Conservation (phyloP, 2,888 invertebrate genomes). For the Calliopum simillimum region DNA sequence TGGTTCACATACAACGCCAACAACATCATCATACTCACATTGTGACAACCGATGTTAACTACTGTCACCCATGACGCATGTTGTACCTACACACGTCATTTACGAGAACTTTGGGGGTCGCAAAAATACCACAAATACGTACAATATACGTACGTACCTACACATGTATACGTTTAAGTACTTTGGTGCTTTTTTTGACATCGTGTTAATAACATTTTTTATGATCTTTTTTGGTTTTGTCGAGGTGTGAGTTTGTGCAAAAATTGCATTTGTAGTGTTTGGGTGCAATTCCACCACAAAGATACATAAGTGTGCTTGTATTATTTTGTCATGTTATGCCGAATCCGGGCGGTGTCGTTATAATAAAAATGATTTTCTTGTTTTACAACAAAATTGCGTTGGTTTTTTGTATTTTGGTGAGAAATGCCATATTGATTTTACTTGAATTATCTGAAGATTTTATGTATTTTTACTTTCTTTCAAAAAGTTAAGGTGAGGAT, state of each 20-base stretch:
- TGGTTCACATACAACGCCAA: too few relatives aligned
- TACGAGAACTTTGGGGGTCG: not conserved
- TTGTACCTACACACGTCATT: not conserved
- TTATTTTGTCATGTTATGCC: constrained; percentile 38
- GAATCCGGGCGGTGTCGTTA: constrained; percentile 57
- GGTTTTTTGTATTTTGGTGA: not conserved
- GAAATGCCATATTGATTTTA: not conserved
- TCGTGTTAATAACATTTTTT: constrained; percentile 46
- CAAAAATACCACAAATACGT: not conserved
- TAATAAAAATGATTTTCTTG: constrained; percentile 65
- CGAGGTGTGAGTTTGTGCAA: not conserved
- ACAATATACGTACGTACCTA: too few relatives aligned
- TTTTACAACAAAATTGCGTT: constrained; percentile 38
- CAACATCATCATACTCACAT: too few relatives aligned
- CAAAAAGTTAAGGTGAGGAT: too few relatives aligned
- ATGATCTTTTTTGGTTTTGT: constrained; percentile 43
- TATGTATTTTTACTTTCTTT: too few relatives aligned
- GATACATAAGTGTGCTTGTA: constrained; percentile 14
- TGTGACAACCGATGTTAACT: not conserved
- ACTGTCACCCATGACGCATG: not conserved
- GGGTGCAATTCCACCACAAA: constrained; percentile 25
- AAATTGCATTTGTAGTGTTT: constrained; percentile 26
- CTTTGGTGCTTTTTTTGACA: constrained; percentile 37
- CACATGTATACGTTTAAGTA: not conserved
- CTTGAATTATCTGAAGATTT: not conserved